These are phyloP conservation scores for Luscinia megarhynchos DNA, from an alignment of 2,797 vertebrate genomes.

Conservation along the genomic window DNA sequence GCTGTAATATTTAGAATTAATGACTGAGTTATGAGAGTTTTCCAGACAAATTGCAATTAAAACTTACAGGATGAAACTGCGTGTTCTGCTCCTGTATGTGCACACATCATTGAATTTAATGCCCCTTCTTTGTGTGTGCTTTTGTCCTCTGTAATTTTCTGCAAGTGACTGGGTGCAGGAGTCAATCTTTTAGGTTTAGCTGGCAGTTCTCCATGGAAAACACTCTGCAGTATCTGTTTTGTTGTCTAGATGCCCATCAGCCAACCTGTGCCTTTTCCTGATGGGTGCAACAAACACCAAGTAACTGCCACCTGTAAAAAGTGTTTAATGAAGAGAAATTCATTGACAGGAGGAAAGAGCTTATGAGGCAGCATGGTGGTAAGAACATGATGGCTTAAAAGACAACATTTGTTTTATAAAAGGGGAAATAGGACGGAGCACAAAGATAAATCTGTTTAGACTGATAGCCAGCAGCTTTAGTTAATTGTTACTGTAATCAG, in stretches of 20 bases:
- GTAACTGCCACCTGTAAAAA: not conserved
- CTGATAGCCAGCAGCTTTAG: not conserved
- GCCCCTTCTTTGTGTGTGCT: not conserved
- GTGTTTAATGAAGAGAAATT: not conserved
- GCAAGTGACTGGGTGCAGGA: not conserved
- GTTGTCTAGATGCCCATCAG: not conserved
- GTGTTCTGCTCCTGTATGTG: not conserved
- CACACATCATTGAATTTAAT: not conserved
- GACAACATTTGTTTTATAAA: not conserved
- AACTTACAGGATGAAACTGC: not conserved
- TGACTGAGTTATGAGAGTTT: not conserved
- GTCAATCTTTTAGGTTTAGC: not conserved
- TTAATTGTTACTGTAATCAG: constrained; percentile 23
- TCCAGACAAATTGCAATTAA: constrained; percentile 9
- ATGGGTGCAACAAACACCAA: not conserved
- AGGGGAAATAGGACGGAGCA: not conserved
- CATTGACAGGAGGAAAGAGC: not conserved
- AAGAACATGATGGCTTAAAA: not conserved
- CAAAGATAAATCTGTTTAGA: not conserved
- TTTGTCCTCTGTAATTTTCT: constrained; percentile 22
- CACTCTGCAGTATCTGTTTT: not conserved
- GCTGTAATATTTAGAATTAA: not conserved
- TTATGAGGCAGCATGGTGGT: not conserved
- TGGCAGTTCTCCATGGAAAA: not conserved
- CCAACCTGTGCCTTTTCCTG: not conserved